Evolutionary conservation across 2,113 vertebrate species (phyloP), one percentile per base, ranked within the genome.

Genomic region (Acrocephalus arundinaceus): DNA sequence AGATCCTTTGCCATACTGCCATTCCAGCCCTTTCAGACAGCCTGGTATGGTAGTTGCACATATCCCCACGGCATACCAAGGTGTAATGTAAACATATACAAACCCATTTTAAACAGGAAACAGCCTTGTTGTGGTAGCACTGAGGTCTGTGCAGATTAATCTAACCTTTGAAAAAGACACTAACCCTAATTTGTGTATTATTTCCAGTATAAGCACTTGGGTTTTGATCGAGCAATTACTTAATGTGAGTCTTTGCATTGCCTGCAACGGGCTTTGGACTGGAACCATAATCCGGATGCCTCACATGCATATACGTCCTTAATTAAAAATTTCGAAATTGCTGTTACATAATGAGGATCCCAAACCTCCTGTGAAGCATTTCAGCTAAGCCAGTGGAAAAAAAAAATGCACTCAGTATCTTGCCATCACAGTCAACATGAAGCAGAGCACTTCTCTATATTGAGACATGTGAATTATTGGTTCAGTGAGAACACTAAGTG

Each of bases 251-350:
- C 49, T 90, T 95, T 87, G 87, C 82, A 49, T 83, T 71, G 93
- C 75, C 82, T 94, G 90, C 85, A 95, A 52, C 92, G 79, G 88
- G 82, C 57, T 94, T 90, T 92, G 92, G 76, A 95, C 74, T 89
- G 73, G 76, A 97, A 96, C 68, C 54, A 39, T 94, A 90, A 90
- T 84, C 80, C 2, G 11, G 76, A 78, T 57, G 80, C 85, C 72
- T 94, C 49, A 49, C 88, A 84, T 89, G 76, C 90, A 68, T 90
- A 78, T 78, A 81, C 5, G 21, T 88, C 80, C 83, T 66, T 94
- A 89, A 93, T 97, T 88, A 93, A 96, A 89, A 87, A 49, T 75
- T 93, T 89, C 49, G 84, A 93, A 94, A 93, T 89, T 95, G 65
- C 65, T 93, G 65, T 92, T 92, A 90, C 57, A 81, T 97, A 95